Evolutionary conservation across 2,888 invertebrate species (phyloP), one percentile per base, ranked within the genome.

Genomic region (Listrodromus nycthemerus): DNA sequence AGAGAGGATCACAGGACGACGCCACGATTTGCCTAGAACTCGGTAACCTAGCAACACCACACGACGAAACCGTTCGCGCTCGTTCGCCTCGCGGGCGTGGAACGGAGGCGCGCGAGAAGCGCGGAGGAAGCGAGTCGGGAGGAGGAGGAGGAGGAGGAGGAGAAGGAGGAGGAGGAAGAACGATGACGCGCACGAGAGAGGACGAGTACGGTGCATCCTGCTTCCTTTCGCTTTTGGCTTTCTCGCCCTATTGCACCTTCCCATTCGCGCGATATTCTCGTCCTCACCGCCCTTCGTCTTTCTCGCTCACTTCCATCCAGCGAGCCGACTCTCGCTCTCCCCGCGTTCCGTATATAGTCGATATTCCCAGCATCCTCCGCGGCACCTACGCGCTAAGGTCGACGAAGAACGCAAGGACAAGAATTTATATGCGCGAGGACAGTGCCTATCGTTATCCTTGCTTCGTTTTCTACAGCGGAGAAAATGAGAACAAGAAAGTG

Each of bases 41-140:
- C 75, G 84, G 84, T 84, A 75, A 82, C 84, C 84, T 84, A 82
- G 84, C 84, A 84, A 84, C 84, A 82, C 81, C 84, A 79, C 81
- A 81, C 70, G 81, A 61, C 50, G 48, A 50, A 65, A 30, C 50
- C 7, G n/a, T 52, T 30, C 30, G 30, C 48, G 63, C 21, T 74
- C 5, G 61, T 55, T 61, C 61, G 73, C 10, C 30, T 73, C 58
- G 75, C 50, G 50, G 65, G 50, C 13, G 27, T 33, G 55, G 33
- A 65, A 55, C 52, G 27, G 37, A 55, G 55, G 55, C 55, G 55
- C 55, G 19, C 50, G 66, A 63, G 58, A 16, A 58, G n/a, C 69
- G 48, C 50, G 63, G 67, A 67, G 77, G 33, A 33, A 70, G 61
- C 52, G 58, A 67, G 67, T 10, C 19, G 1, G 10, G 19, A 19